A percentile compares a stretch with the other conserved stretches of the same genome.
Conservation (phyloP, 2,888 invertebrate species). For the Dasysyrphus albostriatus region DNA sequence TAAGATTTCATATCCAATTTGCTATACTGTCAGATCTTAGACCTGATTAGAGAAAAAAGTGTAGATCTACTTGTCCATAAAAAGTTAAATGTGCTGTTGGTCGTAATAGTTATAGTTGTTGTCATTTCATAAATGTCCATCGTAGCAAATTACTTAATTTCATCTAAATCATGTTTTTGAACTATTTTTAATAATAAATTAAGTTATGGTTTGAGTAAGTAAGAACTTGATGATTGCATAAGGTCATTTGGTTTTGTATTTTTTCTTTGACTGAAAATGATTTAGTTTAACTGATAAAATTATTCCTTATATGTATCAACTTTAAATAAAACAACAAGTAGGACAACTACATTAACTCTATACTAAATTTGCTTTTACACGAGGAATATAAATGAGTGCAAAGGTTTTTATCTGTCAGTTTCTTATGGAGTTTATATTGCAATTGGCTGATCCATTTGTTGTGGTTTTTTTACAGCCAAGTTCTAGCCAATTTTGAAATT, state of each 20-base stretch:
- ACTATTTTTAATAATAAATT: neutral
- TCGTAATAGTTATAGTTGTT: neutral
- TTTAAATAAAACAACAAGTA: no score
- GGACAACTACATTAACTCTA: no score
- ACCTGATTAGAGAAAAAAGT: neutral
- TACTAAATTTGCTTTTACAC: no score
- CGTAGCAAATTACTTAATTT: slow-evolving; percentile 17
- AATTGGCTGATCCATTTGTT: no score
- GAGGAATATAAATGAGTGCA: no score
- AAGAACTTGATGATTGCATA: neutral
- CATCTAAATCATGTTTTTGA: neutral
- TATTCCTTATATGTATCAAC: no score
- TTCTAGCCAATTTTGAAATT: no score
- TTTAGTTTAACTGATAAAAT: no score
- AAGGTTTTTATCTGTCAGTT: no score
- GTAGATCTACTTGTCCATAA: slow-evolving; percentile 25
- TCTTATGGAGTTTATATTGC: no score
- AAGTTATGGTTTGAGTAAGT: neutral
- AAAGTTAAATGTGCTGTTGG: neutral
- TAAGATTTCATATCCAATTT: slow-evolving; percentile 25
- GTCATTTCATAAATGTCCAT: slow-evolving; percentile 8
- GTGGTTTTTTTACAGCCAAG: no score
- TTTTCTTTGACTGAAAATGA: no score
- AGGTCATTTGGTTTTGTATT: neutral
- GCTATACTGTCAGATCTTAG: slow-evolving; percentile 11